phyloP scores from a whole-genome alignment of 1,140 invertebrate species.

The Drosophila nigromelanica region DNA sequence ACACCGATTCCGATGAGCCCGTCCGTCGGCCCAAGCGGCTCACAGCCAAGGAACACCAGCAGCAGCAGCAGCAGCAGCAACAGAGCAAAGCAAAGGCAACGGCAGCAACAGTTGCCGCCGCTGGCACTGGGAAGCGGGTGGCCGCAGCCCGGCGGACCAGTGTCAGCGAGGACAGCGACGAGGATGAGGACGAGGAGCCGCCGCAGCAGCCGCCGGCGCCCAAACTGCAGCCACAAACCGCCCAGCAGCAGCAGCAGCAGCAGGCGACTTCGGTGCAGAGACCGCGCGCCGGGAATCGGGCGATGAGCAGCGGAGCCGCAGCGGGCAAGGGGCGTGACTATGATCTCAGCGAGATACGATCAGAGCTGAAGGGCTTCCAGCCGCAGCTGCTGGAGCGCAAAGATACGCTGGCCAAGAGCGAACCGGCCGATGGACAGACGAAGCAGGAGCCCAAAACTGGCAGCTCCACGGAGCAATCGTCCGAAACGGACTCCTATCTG shows the following conservation, averaged over 20 bases:
- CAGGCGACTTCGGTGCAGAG: slow-evolving; percentile 41
- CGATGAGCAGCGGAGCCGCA: slow-evolving; percentile 48
- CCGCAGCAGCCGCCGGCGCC: slow-evolving; percentile 33
- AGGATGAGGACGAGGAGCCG: slow-evolving; percentile 56
- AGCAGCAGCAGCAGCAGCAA: slow-evolving; percentile 16
- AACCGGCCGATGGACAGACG: slow-evolving; percentile 23
- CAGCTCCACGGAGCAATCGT: slow-evolving; percentile 75
- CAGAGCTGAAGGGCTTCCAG: slow-evolving; percentile 91
- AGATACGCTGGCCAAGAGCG: slow-evolving; percentile 39
- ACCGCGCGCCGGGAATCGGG: slow-evolving; percentile 56
- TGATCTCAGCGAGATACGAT: slow-evolving; percentile 92
- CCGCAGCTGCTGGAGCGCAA: slow-evolving; percentile 57
- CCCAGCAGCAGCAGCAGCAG: slow-evolving; percentile 21
- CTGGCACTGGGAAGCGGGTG: slow-evolving; percentile 12
- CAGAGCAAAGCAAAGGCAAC: slow-evolving; percentile 21
- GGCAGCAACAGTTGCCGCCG: not conserved
- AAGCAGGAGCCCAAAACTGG: slow-evolving; percentile 67
- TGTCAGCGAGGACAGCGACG: slow-evolving; percentile 56
- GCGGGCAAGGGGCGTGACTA: slow-evolving; percentile 89
- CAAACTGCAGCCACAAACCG: slow-evolving; percentile 77
- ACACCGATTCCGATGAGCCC: slow-evolving; percentile 86
- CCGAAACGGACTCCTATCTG: slow-evolving; percentile 76
- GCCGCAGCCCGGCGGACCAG: slow-evolving; percentile 1
- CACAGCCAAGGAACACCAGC: slow-evolving; percentile 23
- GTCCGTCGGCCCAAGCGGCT: slow-evolving; percentile 83